Conservation (phyloP, 2,797 vertebrate genomes). For the Amblyopsis hoosieri region DNA sequence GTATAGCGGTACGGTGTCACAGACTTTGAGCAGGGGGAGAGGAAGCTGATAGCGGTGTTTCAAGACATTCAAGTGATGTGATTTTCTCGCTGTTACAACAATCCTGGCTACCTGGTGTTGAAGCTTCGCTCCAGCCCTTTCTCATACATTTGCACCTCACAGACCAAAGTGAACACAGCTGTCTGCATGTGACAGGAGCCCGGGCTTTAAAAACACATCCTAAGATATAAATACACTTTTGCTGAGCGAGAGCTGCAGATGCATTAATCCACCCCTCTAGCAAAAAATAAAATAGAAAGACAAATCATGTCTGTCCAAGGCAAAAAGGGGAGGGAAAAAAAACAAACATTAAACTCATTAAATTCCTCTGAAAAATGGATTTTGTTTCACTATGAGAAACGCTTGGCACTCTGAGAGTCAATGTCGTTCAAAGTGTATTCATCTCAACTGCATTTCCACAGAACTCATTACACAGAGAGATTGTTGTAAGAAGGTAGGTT, state of each 20-base stretch:
- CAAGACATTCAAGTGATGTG: constrained; percentile 67
- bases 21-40: constrained; percentile 12
- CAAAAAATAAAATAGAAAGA: constrained; percentile 15
- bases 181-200: constrained; percentile 64
- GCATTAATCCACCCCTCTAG: constrained; percentile 60
- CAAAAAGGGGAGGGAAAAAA: constrained; percentile 15
- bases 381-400: constrained; percentile 51
- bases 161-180: constrained; percentile 67
- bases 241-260: constrained; percentile 69
- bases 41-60: constrained; percentile 30
- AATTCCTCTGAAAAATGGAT: constrained; percentile 67
- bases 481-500: constrained; percentile 10
- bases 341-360: constrained; percentile 58
- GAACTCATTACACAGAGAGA: constrained; percentile 27
- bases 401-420: constrained; percentile 41
- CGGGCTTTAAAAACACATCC: constrained; percentile 65
- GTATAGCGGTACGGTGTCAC: constrained; percentile 45
- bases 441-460: constrained; percentile 22
- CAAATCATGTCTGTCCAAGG: constrained; percentile 30
- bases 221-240: constrained; percentile 78
- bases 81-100: constrained; percentile 72
- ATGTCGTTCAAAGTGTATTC: constrained; percentile 32
- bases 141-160: constrained; percentile 83
- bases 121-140: constrained; percentile 69
- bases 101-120: constrained; percentile 63